Base-by-base conservation (phyloP, 2,888 invertebrate genomes). In the Mythimna albipuncta region DNA sequence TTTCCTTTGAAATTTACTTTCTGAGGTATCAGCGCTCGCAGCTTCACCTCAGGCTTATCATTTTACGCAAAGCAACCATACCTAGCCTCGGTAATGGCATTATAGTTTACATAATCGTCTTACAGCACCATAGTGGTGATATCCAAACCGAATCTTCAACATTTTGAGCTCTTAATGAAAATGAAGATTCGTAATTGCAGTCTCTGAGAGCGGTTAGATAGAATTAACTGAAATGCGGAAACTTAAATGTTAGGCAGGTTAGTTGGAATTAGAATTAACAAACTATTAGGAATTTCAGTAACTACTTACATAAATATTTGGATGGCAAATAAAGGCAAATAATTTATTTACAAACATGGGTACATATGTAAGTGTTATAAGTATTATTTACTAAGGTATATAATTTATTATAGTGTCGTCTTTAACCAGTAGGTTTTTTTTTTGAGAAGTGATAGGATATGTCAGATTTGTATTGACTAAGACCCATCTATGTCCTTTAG, bases 1-100 rank as follows among this genome's bases (percentile, higher is more conserved):
- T 93, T 92, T 87, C 88, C 88, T 82, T 82, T 66, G 38, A 72
- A 80, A 76, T 78, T 75, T 81, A 73, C 74, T 84, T 85, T 82
- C 79, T 50, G 64, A 69, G 86, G 80, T 87, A 86, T 86, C 83
- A 79, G 77, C 81, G 84, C 83, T 86, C 84, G 83, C 76, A 76
- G 75, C 62, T 55, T 69, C 74, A 79, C 74, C 81, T 79, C 72
- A 77, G 65, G 69, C 74, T 84, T 76, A 75, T 82, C 77, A 81
- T 85, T 89, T 81, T 79, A 83, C 79, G 78, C 79, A 84, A 79
- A 84, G 70, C 80, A 71, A 76, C 79, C 83, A 81, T 79, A 75
- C 79, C 75, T 75, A 74, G 79, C 82, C 67, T 73, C 76, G 67
- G 84, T 79, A 81, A 79, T 69, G 57, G 64, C 66, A 76, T 79